Evolutionary conservation across 92 coral and sea anemone species (phyloP), one percentile per base, ranked within the genome.

Genomic region (Heliopora coerulea): DNA sequence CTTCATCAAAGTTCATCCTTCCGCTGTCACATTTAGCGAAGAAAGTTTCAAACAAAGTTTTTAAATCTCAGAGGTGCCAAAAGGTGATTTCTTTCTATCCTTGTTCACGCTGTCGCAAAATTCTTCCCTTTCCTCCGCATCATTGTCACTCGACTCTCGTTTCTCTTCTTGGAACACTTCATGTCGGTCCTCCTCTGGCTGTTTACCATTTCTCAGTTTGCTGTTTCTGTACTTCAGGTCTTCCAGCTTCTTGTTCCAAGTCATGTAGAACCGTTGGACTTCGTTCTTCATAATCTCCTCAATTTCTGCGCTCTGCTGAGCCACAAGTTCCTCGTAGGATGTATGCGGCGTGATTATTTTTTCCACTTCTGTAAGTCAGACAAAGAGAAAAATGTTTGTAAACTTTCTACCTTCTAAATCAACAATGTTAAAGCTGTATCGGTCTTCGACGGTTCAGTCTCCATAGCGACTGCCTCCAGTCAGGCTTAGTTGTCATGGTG

Each of bases 231-330:
- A 75, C 39, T 86, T 90, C 31, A 95, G 85, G 15, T 90, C 96
- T 59, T 95, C 99, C 78, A 95, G 91, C 59, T 95, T 95, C 86
- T 95, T 90, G 80, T 90, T 95, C 99, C 99, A 95, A 59, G 95
- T 85, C 75, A 88, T 78, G 87, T 88, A 90, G 78, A 95, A 95
- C 35, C 96, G 83, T 41, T 95, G 96, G 0, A 95, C 99, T 54
- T 95, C 99, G 65, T 88, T 87, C 89, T 84, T 88, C 99, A 95
- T 95, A 9, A 92, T 90, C 42, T 95, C 99, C 54, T 95, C 99
- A 28, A 95, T 95, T 83, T 95, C 96, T 1, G 87, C 88, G 40
- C 99, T 83, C 83, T 95, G 99, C 52, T 87, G 91, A 9, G 96
- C 95, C 37, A 95, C 89, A 1, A 95, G 85, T 80, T 83, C 89